Evolutionary conservation across 2,113 vertebrate species (phyloP), one percentile per base, ranked within the genome.

Genomic region (Dicaeum eximium): DNA sequence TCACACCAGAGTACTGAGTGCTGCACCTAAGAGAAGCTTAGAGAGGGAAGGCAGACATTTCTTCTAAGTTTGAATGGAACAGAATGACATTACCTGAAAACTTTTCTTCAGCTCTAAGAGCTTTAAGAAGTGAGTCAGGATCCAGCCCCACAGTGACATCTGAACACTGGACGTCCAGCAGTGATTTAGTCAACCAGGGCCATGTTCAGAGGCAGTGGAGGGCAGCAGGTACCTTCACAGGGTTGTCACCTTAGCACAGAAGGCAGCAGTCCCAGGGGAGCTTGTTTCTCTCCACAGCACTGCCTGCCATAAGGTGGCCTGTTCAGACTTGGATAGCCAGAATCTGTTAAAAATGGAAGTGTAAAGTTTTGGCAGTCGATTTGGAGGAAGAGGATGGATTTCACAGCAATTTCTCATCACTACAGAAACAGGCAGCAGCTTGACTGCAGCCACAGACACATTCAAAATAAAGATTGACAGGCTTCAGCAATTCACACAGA

Each of bases 111-210:
- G 35, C 35, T 69, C 1, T 2, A 50, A 77, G 50, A 77, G 45
- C 40, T 88, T 61, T 45, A 53, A 60, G 25, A 75, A 75, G 24
- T 20, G 12, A 69, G 16, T 73, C 25, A 23, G 1, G 23, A 53
- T 65, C 42, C 44, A 33, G 30, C 9, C 15, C 9, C 57, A 25
- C 7, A 16, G 4, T 1, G 1, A 3, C 0, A 0, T 28, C 44
- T 56, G 22, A 64, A 74, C 45, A 3, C 1, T n/a, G 50, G 19
- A 20, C 81, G 37, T 23, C 38, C 65, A 58, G 2, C 15, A 66
- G 35, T 11, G 42, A 45, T 53, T 53, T 5, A 44, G 50, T 57
- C 47, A 67, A 22, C 22, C 17, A 23, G 12, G 44, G 44, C 38
- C 0, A 0, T 10, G n/a, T 54, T 73, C 13, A 48, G 69, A 58